Percentiles rank a stretch among this genome's conserved stretches.
These are phyloP conservation scores for Goniozus legneri DNA, from an alignment of 1,140 invertebrate species.

Conservation along the genomic window DNA sequence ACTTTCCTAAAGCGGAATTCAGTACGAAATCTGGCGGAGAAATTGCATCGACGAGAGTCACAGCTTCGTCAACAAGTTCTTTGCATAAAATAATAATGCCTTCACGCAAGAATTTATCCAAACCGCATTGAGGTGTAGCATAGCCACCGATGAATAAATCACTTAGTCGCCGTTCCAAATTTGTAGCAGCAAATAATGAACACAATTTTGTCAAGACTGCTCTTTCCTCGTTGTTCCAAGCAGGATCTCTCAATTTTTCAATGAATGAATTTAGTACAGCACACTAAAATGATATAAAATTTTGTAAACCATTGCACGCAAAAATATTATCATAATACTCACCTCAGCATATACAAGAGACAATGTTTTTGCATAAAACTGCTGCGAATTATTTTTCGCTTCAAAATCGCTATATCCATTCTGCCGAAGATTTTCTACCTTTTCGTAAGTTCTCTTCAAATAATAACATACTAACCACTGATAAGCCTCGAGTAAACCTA, in stretches of 20 bases:
- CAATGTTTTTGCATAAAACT: slow-evolving; percentile 73
- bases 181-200: slow-evolving; percentile 68
- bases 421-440: slow-evolving; percentile 57
- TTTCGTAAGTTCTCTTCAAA: slow-evolving; percentile 65
- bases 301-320: slow-evolving; percentile 4
- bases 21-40: slow-evolving; percentile 85
- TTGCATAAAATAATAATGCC: slow-evolving; percentile 68
- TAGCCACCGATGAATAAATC: slow-evolving; percentile 75
- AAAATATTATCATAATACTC: slow-evolving; percentile 15
- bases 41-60: slow-evolving; percentile 78
- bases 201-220: slow-evolving; percentile 65
- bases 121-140: slow-evolving; percentile 44
- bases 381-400: slow-evolving; percentile 77
- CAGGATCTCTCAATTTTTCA: slow-evolving; percentile 51
- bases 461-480: slow-evolving; percentile 84
- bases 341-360: slow-evolving; percentile 75
- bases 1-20: slow-evolving; percentile 78
- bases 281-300: slow-evolving; percentile 53
- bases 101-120: slow-evolving; percentile 57
- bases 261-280: slow-evolving; percentile 61
- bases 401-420: slow-evolving; percentile 66
- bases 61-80: slow-evolving; percentile 71
- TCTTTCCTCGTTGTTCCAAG: slow-evolving; percentile 50
- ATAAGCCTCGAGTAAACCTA: slow-evolving; percentile 71
- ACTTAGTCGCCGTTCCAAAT: slow-evolving; percentile 71